These are phyloP conservation scores for Cariama cristata DNA, from an alignment of 2,113 vertebrate genomes.

Conservation along the genomic window DNA sequence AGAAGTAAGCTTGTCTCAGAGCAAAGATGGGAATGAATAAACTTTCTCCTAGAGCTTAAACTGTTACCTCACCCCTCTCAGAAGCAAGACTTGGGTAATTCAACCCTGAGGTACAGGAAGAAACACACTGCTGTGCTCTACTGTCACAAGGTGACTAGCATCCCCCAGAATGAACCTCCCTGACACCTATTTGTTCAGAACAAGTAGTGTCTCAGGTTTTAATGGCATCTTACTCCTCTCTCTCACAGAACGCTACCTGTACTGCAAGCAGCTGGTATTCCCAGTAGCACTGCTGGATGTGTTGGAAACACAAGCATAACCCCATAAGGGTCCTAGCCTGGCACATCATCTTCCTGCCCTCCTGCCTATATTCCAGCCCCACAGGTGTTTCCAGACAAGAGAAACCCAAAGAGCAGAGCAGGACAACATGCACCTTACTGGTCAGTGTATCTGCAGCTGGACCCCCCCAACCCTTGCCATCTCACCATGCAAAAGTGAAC, in stretches of 20 bases:
- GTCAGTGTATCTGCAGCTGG: not conserved
- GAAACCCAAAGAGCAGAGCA: not conserved
- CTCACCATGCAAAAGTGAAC: not conserved
- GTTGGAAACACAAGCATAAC: not conserved
- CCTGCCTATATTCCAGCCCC: not conserved
- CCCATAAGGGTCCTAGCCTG: not conserved
- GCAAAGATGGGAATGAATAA: not conserved
- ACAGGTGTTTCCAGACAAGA: not conserved
- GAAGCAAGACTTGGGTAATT: not conserved
- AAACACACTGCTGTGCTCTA: not conserved
- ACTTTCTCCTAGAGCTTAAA: not conserved
- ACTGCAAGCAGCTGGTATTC: not conserved
- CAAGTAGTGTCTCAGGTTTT: not conserved
- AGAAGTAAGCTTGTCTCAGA: not conserved
- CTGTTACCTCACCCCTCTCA: not conserved
- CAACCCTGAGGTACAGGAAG: not conserved
- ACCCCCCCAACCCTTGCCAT: not conserved
- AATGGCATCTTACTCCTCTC: not conserved
- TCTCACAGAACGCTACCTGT: not conserved
- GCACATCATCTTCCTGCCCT: not conserved
- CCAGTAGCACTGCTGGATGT: not conserved
- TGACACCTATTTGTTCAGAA: not conserved
- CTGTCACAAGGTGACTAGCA: not conserved
- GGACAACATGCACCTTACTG: not conserved
- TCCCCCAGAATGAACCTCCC: not conserved